Base-by-base conservation (phyloP, 2,113 vertebrate genomes). In the Delphinapterus leucas region DNA sequence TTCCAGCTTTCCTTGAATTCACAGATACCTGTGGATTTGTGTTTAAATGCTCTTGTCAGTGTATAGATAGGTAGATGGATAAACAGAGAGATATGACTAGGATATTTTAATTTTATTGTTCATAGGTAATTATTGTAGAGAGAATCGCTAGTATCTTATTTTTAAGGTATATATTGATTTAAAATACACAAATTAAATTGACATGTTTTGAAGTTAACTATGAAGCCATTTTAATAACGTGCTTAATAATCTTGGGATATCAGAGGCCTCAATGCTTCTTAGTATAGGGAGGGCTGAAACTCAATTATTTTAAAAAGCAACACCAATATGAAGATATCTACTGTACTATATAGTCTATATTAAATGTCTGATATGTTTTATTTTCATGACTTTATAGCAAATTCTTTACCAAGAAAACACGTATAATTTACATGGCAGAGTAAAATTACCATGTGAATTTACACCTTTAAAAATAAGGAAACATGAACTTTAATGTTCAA, bases 351-450 rank as follows among this genome's bases (percentile, higher is more conserved):
- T 67, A 88, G 38, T 96, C 33, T 90, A 73, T 86, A 38, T 47
- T 73, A 26, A 90, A 93, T 60, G 97, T 97, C 26, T 93, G 68
- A 49, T 88, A 65, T 74, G 41, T 93, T 93, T 97, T 92, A 95
- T 94, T 96, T 97, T 95, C 80, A 77, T 58, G 49, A 92, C 88
- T 91, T 96, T 85, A 88, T 33, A 90, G 74, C 38, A 96, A 74
- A 84, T 90, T 44, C 4, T 80, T 96, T 96, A 94, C 12, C n/a
- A 91, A 90, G 63, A 82, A 96, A 95, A 20, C 95, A 94, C 53
- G 65, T 93, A 76, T 88, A 84, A 93, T 88, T 47, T 89, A 71
- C 58, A 96, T 70, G 86, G 38, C 83, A 95, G 70, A 97, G 36
- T 20, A 81, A 94, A 81, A 85, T 88, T 76, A 92, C 41, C 21